A percentile compares a stretch with the other conserved stretches of the same genome.
phyloP scores from a whole-genome alignment of 92 coral and sea anemone species.

The Actinernus sp. region DNA sequence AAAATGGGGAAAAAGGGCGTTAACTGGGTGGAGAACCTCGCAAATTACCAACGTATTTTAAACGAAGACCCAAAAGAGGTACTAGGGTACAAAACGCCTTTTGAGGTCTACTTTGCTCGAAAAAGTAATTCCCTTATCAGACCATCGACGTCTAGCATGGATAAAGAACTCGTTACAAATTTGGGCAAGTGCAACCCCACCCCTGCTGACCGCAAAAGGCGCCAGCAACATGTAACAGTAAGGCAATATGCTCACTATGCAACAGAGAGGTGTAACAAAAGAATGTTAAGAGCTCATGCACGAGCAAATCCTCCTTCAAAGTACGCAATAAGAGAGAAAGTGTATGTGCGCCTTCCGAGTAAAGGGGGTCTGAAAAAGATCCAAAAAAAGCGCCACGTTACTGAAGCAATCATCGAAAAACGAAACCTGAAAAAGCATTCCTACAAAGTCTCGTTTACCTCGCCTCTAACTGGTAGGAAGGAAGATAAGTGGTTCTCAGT shows the following conservation, averaged over 20 bases:
- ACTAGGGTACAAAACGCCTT: constrained; percentile 32
- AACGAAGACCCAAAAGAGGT: constrained; percentile 65
- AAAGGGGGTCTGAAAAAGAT: constrained; percentile 30
- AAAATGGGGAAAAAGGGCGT: constrained; percentile 29
- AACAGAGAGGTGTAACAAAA: constrained; percentile 17
- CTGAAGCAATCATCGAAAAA: constrained; percentile 21
- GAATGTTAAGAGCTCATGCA: constrained; percentile 20
- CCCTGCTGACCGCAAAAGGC: constrained; percentile 5
- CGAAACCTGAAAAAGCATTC: constrained; percentile 6
- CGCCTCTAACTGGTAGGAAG: constrained; percentile 19
- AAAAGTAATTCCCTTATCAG: background rate
- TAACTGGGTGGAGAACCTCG: constrained; percentile 37
- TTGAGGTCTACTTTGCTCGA: constrained; percentile 24
- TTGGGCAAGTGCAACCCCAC: too few species aligned
- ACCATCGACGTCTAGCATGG: too few species aligned
- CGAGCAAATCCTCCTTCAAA: constrained; percentile 45
- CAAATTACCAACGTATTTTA: constrained; percentile 25
- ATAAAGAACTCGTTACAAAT: too few species aligned
- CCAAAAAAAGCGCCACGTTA: constrained; percentile 29
- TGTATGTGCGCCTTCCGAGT: constrained; percentile 23
- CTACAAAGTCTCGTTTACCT: constrained; percentile 26
- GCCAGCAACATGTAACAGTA: background rate
- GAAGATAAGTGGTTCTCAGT: constrained; percentile 34
- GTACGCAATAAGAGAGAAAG: constrained; percentile 39
- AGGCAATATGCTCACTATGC: constrained; percentile 22